Conservation (phyloP, 2,113 vertebrate species). For the Ophiodon elongatus region DNA sequence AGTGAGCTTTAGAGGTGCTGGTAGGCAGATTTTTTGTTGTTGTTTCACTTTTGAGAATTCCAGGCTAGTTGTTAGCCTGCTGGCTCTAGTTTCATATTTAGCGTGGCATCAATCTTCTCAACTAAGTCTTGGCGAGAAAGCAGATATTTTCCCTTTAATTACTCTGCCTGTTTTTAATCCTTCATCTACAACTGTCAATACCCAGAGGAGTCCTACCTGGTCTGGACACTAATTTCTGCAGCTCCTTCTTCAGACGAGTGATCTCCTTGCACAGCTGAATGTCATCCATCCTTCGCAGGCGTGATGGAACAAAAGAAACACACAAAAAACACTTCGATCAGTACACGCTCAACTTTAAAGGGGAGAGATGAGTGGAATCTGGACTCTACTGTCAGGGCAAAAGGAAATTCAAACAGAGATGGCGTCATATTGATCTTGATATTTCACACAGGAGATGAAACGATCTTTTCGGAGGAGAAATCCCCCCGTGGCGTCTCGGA, state of each 20-base stretch:
- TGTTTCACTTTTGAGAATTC: background rate
- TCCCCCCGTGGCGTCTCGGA: constrained; percentile 13
- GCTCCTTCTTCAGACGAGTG: constrained; percentile 87
- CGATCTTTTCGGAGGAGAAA: constrained; percentile 28
- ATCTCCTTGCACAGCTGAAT: constrained; percentile 92
- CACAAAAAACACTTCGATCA: background rate
- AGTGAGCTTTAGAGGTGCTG: background rate
- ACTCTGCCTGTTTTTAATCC: background rate
- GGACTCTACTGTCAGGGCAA: background rate
- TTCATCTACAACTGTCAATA: background rate
- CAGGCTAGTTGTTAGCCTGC: background rate
- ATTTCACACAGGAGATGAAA: constrained; percentile 17
- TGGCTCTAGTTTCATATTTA: constrained; percentile 10
- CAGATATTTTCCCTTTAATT: background rate
- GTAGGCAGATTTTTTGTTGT: background rate
- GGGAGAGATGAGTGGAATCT: background rate
- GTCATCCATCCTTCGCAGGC: constrained; percentile 88
- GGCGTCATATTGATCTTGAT: constrained; percentile 17
- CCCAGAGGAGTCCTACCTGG: constrained; percentile 78
- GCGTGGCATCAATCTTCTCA: background rate
- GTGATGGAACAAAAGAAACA: constrained; percentile 7
- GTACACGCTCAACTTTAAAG: background rate
- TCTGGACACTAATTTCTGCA: constrained; percentile 85
- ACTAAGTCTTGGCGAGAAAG: background rate
- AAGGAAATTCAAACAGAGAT: constrained; percentile 28